Evolutionary conservation across 2,888 invertebrate species (phyloP).

Genomic region (Pristionchus arcanus): DNA sequence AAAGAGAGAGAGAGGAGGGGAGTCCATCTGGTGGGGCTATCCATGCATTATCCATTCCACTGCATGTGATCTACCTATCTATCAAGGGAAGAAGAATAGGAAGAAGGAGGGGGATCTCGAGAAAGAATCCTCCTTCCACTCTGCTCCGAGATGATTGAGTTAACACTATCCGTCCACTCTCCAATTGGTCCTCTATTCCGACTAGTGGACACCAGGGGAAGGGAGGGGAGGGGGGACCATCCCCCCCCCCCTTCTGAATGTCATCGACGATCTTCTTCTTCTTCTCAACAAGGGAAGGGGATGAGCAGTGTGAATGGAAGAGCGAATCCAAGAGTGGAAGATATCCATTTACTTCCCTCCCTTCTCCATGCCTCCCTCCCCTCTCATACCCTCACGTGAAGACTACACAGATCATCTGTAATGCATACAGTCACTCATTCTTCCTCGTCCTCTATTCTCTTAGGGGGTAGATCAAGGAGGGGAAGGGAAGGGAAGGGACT

Average conservation of each 20-base stretch:
- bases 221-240: not conserved
- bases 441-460: slow-evolving; percentile 32
- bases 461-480: slow-evolving; percentile 31
- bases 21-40: slow-evolving; percentile 7
- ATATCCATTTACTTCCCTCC: slow-evolving; percentile 32
- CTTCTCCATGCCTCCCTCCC: not conserved
- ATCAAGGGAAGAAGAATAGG: not conserved
- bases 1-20: not conserved
- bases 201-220: slow-evolving; percentile 28
- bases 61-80: slow-evolving; percentile 28
- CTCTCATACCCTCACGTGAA: not conserved
- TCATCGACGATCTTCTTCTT: slow-evolving; percentile 15
- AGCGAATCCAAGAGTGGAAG: slow-evolving; percentile 21
- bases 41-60: not conserved
- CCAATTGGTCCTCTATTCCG: slow-evolving; percentile 41
- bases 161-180: slow-evolving; percentile 46
- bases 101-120: not conserved
- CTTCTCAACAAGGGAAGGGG: slow-evolving; percentile 29
- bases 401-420: slow-evolving; percentile 35
- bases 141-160: slow-evolving; percentile 13
- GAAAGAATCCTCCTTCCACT: not conserved
- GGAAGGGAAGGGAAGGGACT: too few species aligned
- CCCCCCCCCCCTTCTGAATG: not conserved
- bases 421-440: slow-evolving; percentile 32
- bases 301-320: slow-evolving; percentile 29